Conservation (phyloP, 2,113 vertebrate species). For the Gnathonemus longibarbis region DNA sequence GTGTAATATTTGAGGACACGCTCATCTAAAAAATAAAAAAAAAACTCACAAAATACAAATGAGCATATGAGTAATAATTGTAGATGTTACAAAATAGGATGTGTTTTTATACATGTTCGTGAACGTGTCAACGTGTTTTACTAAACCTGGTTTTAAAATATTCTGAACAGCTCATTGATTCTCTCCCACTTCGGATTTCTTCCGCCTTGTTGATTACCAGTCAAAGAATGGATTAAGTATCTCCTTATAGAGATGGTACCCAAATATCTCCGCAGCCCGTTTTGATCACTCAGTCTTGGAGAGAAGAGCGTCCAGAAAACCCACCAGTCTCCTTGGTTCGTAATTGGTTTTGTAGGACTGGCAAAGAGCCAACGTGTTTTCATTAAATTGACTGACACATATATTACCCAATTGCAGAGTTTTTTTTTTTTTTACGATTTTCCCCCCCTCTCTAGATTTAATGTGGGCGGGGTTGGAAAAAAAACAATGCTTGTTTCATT, state of each 20-base stretch:
- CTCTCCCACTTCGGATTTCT: constrained; percentile 44
- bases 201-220: constrained; percentile 53
- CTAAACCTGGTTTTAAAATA: not conserved
- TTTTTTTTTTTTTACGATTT: not conserved
- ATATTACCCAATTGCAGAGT: constrained; percentile 51
- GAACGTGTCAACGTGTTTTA: not conserved
- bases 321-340: constrained; percentile 63
- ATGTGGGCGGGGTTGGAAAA: constrained; percentile 54
- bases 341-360: constrained; percentile 88
- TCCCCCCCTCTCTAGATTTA: constrained; percentile 36
- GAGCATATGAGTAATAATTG: not conserved
- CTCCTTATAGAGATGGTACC: constrained; percentile 64
- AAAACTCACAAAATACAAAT: not conserved
- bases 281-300: constrained; percentile 68
- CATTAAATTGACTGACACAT: constrained; percentile 60
- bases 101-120: not conserved
- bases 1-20: not conserved
- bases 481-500: constrained; percentile 89
- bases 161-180: not conserved
- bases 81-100: not conserved
- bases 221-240: constrained; percentile 36
- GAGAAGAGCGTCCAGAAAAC: constrained; percentile 74
- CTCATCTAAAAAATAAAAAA: not conserved
- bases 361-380: constrained; percentile 71
- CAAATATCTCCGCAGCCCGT: constrained; percentile 66